These are phyloP conservation scores for Brotula barbata DNA, from an alignment of 2,797 vertebrate species.

Conservation along the genomic window DNA sequence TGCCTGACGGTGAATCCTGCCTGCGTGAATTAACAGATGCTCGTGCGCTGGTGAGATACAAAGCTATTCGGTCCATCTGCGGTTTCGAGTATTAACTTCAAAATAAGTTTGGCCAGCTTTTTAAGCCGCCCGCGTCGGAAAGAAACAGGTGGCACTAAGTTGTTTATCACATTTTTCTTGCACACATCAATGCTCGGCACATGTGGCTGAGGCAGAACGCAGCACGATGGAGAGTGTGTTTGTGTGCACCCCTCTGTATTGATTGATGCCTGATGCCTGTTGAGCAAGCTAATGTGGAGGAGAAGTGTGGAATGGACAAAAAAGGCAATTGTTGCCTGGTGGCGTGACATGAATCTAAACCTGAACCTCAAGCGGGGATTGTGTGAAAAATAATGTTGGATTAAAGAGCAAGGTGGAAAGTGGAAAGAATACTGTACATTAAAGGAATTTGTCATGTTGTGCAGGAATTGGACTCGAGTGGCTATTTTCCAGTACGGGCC, in stretches of 20 bases:
- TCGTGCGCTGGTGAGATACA: neutral
- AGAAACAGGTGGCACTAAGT: neutral
- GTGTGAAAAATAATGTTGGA: neutral
- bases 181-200: neutral
- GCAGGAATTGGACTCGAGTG: too few relatives aligned
- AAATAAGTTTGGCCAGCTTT: neutral
- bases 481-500: too few relatives aligned
- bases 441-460: too few relatives aligned
- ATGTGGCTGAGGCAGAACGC: neutral
- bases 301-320: neutral
- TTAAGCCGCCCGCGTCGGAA: neutral
- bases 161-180: neutral
- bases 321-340: neutral
- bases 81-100: neutral
- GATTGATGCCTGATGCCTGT: neutral
- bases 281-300: neutral
- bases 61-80: neutral
- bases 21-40: neutral
- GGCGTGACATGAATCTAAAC: slow-evolving; percentile 20
- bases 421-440: neutral
- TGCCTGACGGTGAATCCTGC: neutral
- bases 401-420: neutral
- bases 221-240: neutral
- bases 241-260: neutral
- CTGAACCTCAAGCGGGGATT: slow-evolving; percentile 1